Conservation (phyloP, 2,797 vertebrate genomes). For the Pangasius sanitwongsei region DNA sequence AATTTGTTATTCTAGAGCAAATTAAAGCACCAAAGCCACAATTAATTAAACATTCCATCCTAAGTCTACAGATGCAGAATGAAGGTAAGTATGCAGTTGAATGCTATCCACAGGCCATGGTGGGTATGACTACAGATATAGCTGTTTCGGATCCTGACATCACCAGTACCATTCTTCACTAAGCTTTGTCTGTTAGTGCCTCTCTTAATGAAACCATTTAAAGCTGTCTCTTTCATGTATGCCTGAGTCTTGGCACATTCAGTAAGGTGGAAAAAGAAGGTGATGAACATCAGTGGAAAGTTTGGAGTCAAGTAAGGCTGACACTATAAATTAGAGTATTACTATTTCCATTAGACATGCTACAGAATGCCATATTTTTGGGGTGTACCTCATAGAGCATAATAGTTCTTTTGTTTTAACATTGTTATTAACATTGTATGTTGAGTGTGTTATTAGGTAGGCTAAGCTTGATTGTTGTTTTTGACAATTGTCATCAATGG, state of each 20-base stretch:
- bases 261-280: slow-evolving; percentile 53
- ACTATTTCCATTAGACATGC: slow-evolving; percentile 56
- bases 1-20: not conserved
- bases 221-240: not conserved
- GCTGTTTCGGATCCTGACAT: slow-evolving; percentile 31
- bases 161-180: slow-evolving; percentile 10
- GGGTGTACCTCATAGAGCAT: not conserved
- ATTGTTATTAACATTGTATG: not conserved
- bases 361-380: not conserved
- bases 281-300: slow-evolving; percentile 53
- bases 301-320: slow-evolving; percentile 45
- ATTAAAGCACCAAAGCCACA: not conserved
- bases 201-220: not conserved
- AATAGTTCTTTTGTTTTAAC: not conserved
- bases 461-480: not conserved
- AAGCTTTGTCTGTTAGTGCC: slow-evolving; percentile 41
- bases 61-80: slow-evolving; percentile 39
- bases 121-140: slow-evolving; percentile 17
- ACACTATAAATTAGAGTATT: slow-evolving; percentile 49
- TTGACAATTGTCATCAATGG: not conserved
- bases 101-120: slow-evolving; percentile 37
- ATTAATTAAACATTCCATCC: not conserved
- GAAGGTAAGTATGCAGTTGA: slow-evolving; percentile 36
- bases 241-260: not conserved
- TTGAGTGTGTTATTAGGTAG: not conserved